A percentile compares a stretch with the other conserved stretches of the same genome.
Evolutionary conservation across 2,113 vertebrate genomes (phyloP).

Genomic region (Dolichallabes microphthalmus): DNA sequence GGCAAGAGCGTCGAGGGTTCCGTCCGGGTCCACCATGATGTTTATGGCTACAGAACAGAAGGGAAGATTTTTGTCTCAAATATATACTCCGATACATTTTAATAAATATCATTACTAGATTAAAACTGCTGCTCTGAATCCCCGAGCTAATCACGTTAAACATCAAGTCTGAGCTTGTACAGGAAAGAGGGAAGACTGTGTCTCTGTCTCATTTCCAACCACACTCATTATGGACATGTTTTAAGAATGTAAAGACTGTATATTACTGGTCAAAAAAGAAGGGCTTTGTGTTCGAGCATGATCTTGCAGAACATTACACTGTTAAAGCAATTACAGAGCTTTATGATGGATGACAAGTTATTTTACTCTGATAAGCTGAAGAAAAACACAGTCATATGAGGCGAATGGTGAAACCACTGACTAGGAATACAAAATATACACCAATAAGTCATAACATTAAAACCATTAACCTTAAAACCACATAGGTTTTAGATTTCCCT

Average conservation of each 20-base stretch:
- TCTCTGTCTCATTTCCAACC: background rate
- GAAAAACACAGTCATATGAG: background rate
- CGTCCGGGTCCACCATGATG: constrained; percentile 95
- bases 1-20: constrained; percentile 89
- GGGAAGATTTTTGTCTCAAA: background rate
- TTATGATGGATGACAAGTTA: background rate
- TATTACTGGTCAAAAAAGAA: background rate
- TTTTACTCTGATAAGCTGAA: background rate
- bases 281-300: background rate
- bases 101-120: background rate
- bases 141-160: background rate
- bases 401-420: background rate
- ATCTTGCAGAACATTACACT: background rate
- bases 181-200: background rate
- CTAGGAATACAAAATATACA: no score
- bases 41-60: constrained; percentile 81
- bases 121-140: background rate
- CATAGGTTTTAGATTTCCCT: no score
- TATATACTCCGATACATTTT: background rate
- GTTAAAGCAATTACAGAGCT: background rate
- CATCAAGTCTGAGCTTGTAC: background rate
- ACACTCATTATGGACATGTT: background rate
- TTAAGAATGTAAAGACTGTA: background rate
- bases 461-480: no score
- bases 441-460: no score